A percentile compares a stretch with the other conserved stretches of the same genome.
Conservation (phyloP, 2,888 invertebrate genomes). For the Girardia tigrina region DNA sequence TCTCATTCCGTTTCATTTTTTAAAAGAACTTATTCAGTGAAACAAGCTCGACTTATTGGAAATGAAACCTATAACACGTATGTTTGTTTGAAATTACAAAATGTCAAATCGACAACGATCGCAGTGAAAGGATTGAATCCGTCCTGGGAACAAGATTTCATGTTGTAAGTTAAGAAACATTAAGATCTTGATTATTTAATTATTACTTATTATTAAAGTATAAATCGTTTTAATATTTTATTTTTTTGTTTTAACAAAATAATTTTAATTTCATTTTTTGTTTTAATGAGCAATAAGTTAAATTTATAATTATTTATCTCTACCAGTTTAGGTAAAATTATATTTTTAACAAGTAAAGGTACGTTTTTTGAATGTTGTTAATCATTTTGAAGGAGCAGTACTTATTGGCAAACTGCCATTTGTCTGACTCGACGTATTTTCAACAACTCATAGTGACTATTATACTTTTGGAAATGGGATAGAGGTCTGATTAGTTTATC, state of each 20-base stretch:
- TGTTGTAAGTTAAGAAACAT: slow-evolving; percentile 85
- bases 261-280: too few species aligned
- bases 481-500: slow-evolving; percentile 1
- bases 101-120: slow-evolving; percentile 91
- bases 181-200: too few species aligned
- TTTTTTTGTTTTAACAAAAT: too few species aligned
- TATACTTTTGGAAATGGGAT: slow-evolving; percentile 23
- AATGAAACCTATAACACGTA: slow-evolving; percentile 72
- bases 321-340: too few species aligned
- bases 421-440: neutral
- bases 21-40: slow-evolving; percentile 59
- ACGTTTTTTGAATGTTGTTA: too few species aligned
- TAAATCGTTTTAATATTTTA: too few species aligned
- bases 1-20: neutral
- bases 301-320: too few species aligned
- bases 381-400: neutral
- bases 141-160: slow-evolving; percentile 94
- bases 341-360: too few species aligned
- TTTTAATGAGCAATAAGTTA: too few species aligned
- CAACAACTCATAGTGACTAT: slow-evolving; percentile 10
- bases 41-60: slow-evolving; percentile 72
- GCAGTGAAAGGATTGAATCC: slow-evolving; percentile 87
- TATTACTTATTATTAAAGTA: too few species aligned
- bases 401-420: slow-evolving; percentile 12
- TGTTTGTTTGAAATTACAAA: slow-evolving; percentile 86